Conservation (phyloP, 2,888 invertebrate species). For the Torymus auratus region DNA sequence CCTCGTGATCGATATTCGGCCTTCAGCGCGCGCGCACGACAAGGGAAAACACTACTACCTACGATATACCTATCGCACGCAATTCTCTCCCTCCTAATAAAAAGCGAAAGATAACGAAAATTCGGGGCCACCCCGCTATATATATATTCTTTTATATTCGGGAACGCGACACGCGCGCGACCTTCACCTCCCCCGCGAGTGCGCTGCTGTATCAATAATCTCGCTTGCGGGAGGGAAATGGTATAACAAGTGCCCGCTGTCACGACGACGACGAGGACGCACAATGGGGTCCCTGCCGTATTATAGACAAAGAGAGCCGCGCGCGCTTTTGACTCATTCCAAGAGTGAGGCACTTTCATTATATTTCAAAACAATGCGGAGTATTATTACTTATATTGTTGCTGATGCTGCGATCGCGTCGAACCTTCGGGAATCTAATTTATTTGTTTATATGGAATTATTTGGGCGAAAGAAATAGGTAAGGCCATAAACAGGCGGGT, state of each 20-base stretch:
- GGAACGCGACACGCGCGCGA: not conserved
- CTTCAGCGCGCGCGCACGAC: not conserved
- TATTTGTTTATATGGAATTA: no score
- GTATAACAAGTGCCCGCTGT: slow-evolving; percentile 46
- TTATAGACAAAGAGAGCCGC: slow-evolving; percentile 21
- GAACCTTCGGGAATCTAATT: no score
- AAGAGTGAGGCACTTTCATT: no score
- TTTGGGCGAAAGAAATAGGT: no score
- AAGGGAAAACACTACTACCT: not conserved
- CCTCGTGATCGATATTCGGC: slow-evolving; percentile 31
- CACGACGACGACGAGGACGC: slow-evolving; percentile 13
- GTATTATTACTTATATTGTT: no score
- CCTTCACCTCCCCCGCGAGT: no score
- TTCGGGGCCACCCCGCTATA: not conserved
- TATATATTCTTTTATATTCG: not conserved
- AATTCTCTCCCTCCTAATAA: not conserved
- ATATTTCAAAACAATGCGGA: no score
- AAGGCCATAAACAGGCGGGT: no score
- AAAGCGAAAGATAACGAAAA: not conserved
- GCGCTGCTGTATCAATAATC: slow-evolving; percentile 34
- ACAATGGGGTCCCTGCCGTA: slow-evolving; percentile 10
- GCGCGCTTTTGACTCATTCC: slow-evolving; percentile 1
- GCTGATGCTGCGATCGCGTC: no score
- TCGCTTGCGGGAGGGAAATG: slow-evolving; percentile 13
- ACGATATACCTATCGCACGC: not conserved